Percentiles rank a stretch among this genome's conserved stretches.
phyloP scores from a whole-genome alignment of 92 coral and sea anemone genomes.

The Micromussa lordhowensis region DNA sequence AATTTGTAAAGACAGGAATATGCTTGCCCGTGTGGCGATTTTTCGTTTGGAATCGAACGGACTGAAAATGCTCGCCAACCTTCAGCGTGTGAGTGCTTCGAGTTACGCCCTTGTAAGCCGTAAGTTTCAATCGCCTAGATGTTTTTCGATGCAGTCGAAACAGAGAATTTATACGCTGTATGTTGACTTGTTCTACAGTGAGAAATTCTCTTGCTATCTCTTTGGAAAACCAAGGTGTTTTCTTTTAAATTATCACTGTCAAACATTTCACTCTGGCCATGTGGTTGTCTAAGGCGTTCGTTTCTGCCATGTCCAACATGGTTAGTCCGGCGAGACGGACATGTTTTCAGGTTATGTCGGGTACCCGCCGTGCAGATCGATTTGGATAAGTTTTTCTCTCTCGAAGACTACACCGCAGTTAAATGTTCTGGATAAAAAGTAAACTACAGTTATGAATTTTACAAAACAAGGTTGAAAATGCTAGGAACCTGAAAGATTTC shows the following conservation, averaged over 20 bases:
- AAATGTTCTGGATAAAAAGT: neutral
- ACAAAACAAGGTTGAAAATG: neutral
- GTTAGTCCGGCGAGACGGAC: constrained; percentile 12
- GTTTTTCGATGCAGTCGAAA: constrained; percentile 18
- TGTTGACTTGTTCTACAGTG: neutral
- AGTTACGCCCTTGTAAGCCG: constrained; percentile 48
- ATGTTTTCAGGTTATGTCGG: constrained; percentile 16
- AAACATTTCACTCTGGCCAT: neutral
- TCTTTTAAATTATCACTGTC: neutral
- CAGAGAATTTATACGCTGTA: neutral
- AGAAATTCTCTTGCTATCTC: neutral
- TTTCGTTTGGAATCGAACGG: constrained; percentile 1
- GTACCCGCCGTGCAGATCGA: constrained; percentile 17
- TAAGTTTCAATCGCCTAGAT: constrained; percentile 28
- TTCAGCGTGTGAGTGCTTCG: neutral
- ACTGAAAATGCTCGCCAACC: neutral
- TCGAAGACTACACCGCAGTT: neutral
- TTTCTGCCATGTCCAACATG: constrained; percentile 7
- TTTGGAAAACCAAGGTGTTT: neutral
- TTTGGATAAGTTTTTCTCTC: neutral
- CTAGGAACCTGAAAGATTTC: constrained; percentile 2
- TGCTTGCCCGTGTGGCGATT: constrained; percentile 16
- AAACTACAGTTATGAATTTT: neutral
- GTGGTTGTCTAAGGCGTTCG: neutral
- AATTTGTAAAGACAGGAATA: constrained; percentile 75